Evolutionary conservation across 2,888 invertebrate genomes (phyloP).

Genomic region (Pterostichus niger): DNA sequence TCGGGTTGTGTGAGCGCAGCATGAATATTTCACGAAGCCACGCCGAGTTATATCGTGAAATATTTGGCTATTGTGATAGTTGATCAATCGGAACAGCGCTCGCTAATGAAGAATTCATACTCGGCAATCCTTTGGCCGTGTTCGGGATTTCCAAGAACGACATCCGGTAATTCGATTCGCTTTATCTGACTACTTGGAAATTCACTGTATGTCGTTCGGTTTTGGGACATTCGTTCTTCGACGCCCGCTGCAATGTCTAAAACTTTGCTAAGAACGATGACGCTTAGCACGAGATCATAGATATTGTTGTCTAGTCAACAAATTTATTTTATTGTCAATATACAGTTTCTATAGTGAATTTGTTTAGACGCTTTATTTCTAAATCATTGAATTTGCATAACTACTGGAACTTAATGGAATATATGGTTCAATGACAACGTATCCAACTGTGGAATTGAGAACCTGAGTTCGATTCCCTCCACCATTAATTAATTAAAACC

Average conservation of each 20-base stretch:
- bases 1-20: background rate
- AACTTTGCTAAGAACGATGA: background rate
- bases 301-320: too few species aligned
- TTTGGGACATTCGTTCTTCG: conserved; percentile 15
- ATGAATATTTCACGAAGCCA: conserved; percentile 61
- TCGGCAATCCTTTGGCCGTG: conserved; percentile 67
- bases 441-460: too few species aligned
- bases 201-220: conserved; percentile 60
- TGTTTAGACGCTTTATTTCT: too few species aligned
- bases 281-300: too few species aligned
- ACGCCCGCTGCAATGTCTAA: background rate
- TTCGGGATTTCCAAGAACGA: conserved; percentile 57
- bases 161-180: conserved; percentile 59
- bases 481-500: too few species aligned
- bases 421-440: too few species aligned
- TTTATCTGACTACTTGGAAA: conserved; percentile 61
- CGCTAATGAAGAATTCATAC: conserved; percentile 73
- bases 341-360: too few species aligned
- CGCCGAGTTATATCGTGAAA: conserved; percentile 64
- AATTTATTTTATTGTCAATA: too few species aligned
- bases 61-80: conserved; percentile 66
- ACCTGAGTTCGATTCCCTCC: too few species aligned
- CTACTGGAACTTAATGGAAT: too few species aligned
- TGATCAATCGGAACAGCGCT: conserved; percentile 63
- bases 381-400: too few species aligned